Conservation (phyloP, 2,113 vertebrate species). For the Aegypius monachus region DNA sequence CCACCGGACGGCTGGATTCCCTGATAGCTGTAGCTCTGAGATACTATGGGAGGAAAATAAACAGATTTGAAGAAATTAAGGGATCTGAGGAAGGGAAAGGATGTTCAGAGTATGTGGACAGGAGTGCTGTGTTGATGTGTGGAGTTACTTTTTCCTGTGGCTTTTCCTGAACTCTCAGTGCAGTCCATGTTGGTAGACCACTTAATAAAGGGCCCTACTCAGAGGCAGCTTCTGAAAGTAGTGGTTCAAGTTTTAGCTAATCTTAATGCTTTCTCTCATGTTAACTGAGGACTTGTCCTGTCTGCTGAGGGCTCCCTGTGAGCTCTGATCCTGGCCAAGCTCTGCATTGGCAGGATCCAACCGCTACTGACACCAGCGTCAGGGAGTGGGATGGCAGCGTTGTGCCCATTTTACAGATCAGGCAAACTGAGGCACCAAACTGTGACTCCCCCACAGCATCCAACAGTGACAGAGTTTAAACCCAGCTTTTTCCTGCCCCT, state of each 20-base stretch:
- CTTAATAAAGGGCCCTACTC: not conserved
- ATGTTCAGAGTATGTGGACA: not conserved
- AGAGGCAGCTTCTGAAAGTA: not conserved
- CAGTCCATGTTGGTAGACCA: not conserved
- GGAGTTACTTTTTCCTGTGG: not conserved
- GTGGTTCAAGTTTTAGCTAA: not conserved
- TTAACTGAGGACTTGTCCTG: not conserved
- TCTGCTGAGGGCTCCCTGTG: not conserved
- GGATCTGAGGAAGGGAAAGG: not conserved
- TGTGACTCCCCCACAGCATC: fast-evolving
- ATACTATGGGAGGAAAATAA: not conserved
- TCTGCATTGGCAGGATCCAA: not conserved
- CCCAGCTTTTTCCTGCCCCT: not conserved
- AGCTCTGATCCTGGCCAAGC: not conserved
- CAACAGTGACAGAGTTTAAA: not conserved
- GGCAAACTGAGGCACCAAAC: not conserved
- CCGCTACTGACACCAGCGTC: not conserved
- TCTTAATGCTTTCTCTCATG: fast-evolving
- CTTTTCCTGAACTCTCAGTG: not conserved
- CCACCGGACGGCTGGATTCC: fast-evolving
- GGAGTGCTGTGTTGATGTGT: not conserved
- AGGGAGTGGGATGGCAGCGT: fast-evolving
- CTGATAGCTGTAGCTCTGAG: not conserved
- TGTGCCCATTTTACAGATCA: not conserved
- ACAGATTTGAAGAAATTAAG: not conserved